Conservation (phyloP, 2,113 vertebrate genomes). For the Collichthys lucidus region DNA sequence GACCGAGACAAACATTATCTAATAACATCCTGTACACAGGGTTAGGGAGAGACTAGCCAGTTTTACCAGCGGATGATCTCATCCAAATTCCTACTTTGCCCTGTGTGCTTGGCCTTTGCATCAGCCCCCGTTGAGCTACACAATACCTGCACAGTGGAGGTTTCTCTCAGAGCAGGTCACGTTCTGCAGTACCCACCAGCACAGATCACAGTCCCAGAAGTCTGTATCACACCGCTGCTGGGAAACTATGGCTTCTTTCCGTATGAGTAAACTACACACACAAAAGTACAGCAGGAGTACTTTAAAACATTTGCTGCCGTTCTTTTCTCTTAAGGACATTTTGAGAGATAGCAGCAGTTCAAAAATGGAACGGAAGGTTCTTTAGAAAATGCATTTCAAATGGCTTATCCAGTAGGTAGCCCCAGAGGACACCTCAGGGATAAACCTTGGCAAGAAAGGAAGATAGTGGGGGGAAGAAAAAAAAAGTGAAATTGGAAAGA, state of each 20-base stretch:
- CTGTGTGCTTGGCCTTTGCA: conserved; percentile 40
- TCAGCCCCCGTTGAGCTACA: conserved; percentile 33
- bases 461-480: conserved; percentile 64
- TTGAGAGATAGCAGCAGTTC: conserved; percentile 79
- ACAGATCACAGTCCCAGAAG: conserved; percentile 66
- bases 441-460: conserved; percentile 80
- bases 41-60: conserved; percentile 1
- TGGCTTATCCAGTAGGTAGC: conserved; percentile 81
- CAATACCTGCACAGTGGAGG: conserved; percentile 13
- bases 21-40: neutral
- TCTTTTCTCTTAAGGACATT: conserved; percentile 79
- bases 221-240: conserved; percentile 53
- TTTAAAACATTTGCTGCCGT: conserved; percentile 68
- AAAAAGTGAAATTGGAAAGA: conserved; percentile 71
- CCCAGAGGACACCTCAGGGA: conserved; percentile 82
- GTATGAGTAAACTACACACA: conserved; percentile 60
- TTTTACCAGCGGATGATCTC: conserved; percentile 34
- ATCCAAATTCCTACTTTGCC: conserved; percentile 25
- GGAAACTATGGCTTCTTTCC: conserved; percentile 46
- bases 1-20: neutral
- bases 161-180: conserved; percentile 43
- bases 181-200: conserved; percentile 33
- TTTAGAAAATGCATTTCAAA: conserved; percentile 81
- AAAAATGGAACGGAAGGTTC: conserved; percentile 76
- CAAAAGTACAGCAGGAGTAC: conserved; percentile 64